Base-by-base conservation (phyloP, 2,797 vertebrate species). In the Allobates femoralis region DNA sequence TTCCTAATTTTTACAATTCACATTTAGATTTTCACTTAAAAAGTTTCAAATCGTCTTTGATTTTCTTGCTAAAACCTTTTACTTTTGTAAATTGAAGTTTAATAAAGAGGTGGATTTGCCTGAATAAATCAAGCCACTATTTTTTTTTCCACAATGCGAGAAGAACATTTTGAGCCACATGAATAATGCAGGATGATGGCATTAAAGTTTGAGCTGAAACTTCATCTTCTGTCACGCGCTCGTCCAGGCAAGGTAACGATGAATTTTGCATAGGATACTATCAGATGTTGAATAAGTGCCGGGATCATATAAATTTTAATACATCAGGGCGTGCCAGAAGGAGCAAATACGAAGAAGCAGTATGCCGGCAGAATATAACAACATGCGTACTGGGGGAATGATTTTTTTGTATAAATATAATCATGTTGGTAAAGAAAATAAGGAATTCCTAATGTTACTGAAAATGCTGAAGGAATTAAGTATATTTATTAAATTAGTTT, bases 151-250 rank as follows among this genome's bases (percentile, higher is more conserved):
- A 41, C 50, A 79, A 37, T 18, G 32, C 30, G 46, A 62, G 41
- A 28, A 74, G 84, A 85, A 86, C 71, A 82, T 82, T 82, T 86
- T 81, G 79, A 86, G 30, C 60, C 3, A 11, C 14, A 67, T 81
- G 79, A 86, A 82, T 86, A 86, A 86, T 86, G 58, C 60, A 82
- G 53, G 5, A 66, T 19, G 50, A 82, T 77, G 51, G 60, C 41
- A 81, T 81, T 82, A 77, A 86, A 76, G 60, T 82, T 76, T 32
- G 30, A 86, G 79, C 56, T 64, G 56, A 50, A 67, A 69, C 55
- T 46, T 66, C 50, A 77, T 81, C 85, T 77, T 86, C 79, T 77
- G 85, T 82, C 60, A 86, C 51, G 32, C 56, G 32, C 16, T 56
- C 30, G 53, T 76, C 58, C 23, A n/a, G 64, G 79, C 69, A 41